Conservation (phyloP, 2,113 vertebrate species). For the Mobula hypostoma region DNA sequence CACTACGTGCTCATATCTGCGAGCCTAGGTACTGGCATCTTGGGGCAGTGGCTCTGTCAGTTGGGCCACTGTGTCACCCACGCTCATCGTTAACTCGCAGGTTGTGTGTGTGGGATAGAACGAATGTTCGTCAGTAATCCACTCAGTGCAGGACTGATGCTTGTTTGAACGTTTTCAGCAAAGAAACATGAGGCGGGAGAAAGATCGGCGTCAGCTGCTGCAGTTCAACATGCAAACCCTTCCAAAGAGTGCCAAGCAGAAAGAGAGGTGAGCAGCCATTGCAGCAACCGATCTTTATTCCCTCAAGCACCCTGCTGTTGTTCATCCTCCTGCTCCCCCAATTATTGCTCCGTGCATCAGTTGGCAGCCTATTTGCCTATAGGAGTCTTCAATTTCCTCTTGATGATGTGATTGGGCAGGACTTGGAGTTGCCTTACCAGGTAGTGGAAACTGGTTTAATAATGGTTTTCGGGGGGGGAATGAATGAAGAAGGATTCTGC, state of each 20-base stretch:
- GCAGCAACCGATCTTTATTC: too few relatives aligned
- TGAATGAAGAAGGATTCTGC: too few relatives aligned
- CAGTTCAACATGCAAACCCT: slow-evolving; percentile 96
- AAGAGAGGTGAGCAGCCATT: slow-evolving; percentile 73
- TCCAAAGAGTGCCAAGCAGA: slow-evolving; percentile 97
- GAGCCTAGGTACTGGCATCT: too few relatives aligned
- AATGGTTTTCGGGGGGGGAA: too few relatives aligned
- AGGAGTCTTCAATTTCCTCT: too few relatives aligned
- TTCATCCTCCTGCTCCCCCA: not conserved
- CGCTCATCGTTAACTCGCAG: not conserved
- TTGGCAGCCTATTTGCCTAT: not conserved
- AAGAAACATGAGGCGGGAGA: slow-evolving; percentile 93
- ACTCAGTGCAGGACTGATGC: not conserved
- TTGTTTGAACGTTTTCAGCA: slow-evolving; percentile 45
- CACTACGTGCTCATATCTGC: too few relatives aligned
- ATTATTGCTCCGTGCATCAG: not conserved
- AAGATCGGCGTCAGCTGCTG: slow-evolving; percentile 87
- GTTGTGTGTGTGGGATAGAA: not conserved
- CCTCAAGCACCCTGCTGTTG: not conserved
- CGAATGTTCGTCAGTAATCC: not conserved
- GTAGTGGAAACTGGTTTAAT: too few relatives aligned
- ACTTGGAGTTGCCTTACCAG: too few relatives aligned
- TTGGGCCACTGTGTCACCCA: too few relatives aligned
- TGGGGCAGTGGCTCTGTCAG: too few relatives aligned
- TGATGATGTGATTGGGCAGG: too few relatives aligned